A percentile compares a stretch with the other conserved stretches of the same genome.
Conservation (phyloP, 1,140 invertebrate genomes). For the Drosophila novamexicana region DNA sequence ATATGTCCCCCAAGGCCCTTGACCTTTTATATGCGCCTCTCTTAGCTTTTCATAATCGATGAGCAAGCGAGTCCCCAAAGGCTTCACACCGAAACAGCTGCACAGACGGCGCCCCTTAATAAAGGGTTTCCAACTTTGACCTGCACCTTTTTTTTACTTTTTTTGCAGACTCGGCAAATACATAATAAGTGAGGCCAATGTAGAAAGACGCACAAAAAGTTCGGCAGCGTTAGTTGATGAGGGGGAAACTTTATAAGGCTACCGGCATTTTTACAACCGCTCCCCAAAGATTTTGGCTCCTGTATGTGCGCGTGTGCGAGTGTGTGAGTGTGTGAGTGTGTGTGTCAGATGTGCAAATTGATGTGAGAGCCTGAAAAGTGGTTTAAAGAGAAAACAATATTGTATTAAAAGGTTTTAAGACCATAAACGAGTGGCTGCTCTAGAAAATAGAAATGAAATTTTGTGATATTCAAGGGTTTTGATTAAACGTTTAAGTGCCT, state of each 20-base stretch:
- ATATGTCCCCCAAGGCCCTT: slow-evolving; percentile 34
- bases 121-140: slow-evolving; percentile 76
- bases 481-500: background rate
- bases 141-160: slow-evolving; percentile 59
- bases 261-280: slow-evolving; percentile 44
- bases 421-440: background rate
- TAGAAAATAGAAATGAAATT: background rate
- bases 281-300: slow-evolving; percentile 24
- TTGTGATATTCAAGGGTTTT: background rate
- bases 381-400: slow-evolving; percentile 31
- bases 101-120: slow-evolving; percentile 55
- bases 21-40: slow-evolving; percentile 56
- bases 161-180: slow-evolving; percentile 47
- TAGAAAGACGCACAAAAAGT: slow-evolving; percentile 41
- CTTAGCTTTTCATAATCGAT: slow-evolving; percentile 77
- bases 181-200: slow-evolving; percentile 64
- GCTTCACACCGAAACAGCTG: background rate
- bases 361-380: slow-evolving; percentile 35
- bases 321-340: slow-evolving; percentile 17
- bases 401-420: slow-evolving; percentile 24
- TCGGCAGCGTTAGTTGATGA: slow-evolving; percentile 42
- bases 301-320: slow-evolving; percentile 19
- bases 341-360: slow-evolving; percentile 16
- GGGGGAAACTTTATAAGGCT: slow-evolving; percentile 52
- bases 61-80: slow-evolving; percentile 54